These are phyloP conservation scores for Dryococelus australis DNA, from an alignment of 2,888 invertebrate species.

Conservation along the genomic window DNA sequence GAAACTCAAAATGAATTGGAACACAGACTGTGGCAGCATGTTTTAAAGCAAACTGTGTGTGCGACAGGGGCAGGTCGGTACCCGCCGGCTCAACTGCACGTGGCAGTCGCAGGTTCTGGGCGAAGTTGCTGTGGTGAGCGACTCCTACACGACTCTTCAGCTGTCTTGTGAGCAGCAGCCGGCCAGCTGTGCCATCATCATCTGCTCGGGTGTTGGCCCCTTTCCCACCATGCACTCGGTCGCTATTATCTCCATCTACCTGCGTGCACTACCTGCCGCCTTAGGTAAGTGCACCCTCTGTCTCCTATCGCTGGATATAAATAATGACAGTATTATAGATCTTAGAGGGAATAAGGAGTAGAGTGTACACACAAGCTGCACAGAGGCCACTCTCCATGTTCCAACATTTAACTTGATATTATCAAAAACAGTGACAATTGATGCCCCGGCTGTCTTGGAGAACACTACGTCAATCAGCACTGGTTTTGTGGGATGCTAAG, in stretches of 20 bases:
- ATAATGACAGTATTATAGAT: no score
- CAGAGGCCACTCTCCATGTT: no score
- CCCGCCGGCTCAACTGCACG: neutral
- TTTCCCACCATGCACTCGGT: conserved; percentile 45
- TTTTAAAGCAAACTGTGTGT: neutral
- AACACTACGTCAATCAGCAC: no score
- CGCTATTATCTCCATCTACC: conserved; percentile 45
- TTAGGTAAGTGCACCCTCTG: conserved; percentile 46
- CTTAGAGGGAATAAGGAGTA: no score
- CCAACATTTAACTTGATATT: no score
- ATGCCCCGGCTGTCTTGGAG: no score
- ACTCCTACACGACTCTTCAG: neutral
- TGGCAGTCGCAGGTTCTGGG: neutral
- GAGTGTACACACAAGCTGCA: no score
- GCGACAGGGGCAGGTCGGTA: neutral
- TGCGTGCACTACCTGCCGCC: conserved; percentile 45
- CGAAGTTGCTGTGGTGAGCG: neutral
- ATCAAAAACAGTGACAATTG: no score
- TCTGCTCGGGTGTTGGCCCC: conserved; percentile 45
- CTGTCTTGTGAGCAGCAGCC: conserved; percentile 29
- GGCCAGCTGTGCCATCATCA: conserved; percentile 46
- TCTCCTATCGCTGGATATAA: no score
- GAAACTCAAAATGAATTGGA: no score
- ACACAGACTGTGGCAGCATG: no score
- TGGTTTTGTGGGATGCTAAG: no score